These are phyloP conservation scores for Smutsia gigantea DNA, from an alignment of 2,797 vertebrate species.

Conservation along the genomic window DNA sequence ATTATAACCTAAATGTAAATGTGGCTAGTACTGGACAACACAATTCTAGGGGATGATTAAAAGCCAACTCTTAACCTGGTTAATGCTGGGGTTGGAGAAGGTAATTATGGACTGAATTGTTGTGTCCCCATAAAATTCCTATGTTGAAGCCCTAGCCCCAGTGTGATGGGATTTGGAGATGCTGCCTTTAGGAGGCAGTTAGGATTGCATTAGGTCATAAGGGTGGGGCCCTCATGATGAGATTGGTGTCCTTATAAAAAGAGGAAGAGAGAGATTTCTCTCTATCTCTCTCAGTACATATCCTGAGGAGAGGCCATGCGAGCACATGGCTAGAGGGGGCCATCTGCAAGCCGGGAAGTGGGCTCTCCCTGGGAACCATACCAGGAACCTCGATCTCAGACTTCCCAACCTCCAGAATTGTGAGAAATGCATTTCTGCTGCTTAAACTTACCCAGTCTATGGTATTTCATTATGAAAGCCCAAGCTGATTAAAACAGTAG, in stretches of 20 bases:
- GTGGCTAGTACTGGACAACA: too few species aligned
- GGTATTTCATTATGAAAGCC: not conserved
- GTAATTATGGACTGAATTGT: not conserved
- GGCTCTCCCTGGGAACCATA: not conserved
- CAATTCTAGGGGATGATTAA: not conserved
- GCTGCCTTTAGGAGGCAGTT: not conserved
- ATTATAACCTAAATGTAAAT: not conserved
- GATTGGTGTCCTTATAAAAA: not conserved
- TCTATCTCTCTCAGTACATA: not conserved
- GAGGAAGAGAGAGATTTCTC: not conserved
- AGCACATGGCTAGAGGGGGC: not conserved
- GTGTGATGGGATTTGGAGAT: not conserved
- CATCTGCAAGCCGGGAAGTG: not conserved
- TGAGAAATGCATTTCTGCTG: not conserved
- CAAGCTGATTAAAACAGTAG: not conserved
- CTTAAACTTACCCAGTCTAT: not conserved
- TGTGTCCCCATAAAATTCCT: not conserved
- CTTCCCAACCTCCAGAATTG: not conserved
- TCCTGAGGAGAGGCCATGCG: accelerated
- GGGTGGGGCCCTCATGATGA: not conserved
- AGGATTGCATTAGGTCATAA: not conserved
- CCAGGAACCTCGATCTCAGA: too few species aligned
- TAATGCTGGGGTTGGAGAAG: not conserved
- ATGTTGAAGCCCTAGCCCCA: not conserved
- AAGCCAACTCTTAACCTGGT: slow-evolving; percentile 3